Percentiles rank a stretch among this genome's conserved stretches.
Evolutionary conservation across 2,888 invertebrate genomes (phyloP).

Genomic region (Trachelus tabidus): DNA sequence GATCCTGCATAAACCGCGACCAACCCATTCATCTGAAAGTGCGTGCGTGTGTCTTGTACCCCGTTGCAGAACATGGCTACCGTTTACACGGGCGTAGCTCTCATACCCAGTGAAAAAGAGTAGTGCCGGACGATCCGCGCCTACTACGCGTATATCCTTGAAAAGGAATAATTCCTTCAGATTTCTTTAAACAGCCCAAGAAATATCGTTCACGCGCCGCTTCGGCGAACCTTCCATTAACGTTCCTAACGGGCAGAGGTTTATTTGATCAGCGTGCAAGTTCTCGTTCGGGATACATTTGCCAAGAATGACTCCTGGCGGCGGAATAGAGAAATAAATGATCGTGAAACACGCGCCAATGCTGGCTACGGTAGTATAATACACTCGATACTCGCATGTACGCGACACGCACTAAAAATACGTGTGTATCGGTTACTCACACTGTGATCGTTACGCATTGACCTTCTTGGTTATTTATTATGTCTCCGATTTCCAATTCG

Average conservation of each 20-base stretch:
- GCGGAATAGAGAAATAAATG: conserved; percentile 4
- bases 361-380: background rate
- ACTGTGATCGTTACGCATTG: background rate
- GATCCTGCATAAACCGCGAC: conserved; percentile 26
- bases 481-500: background rate
- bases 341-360: conserved; percentile 4
- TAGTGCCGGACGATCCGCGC: background rate
- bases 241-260: background rate
- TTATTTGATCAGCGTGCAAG: background rate
- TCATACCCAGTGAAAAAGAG: background rate
- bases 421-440: background rate
- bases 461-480: conserved; percentile 1
- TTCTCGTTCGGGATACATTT: background rate
- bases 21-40: conserved; percentile 45
- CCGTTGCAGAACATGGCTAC: conserved; percentile 32
- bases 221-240: background rate
- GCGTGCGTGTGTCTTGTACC: conserved; percentile 51
- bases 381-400: background rate
- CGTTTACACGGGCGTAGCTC: conserved; percentile 19
- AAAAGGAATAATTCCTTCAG: background rate
- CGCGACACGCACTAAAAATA: too few relatives aligned
- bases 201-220: background rate
- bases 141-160: background rate
- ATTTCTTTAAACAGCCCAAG: background rate
- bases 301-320: background rate